Percentiles rank a stretch among this genome's conserved stretches.
These are phyloP conservation scores for Cephus sareptanus DNA, from an alignment of 2,888 invertebrate genomes.

Conservation along the genomic window DNA sequence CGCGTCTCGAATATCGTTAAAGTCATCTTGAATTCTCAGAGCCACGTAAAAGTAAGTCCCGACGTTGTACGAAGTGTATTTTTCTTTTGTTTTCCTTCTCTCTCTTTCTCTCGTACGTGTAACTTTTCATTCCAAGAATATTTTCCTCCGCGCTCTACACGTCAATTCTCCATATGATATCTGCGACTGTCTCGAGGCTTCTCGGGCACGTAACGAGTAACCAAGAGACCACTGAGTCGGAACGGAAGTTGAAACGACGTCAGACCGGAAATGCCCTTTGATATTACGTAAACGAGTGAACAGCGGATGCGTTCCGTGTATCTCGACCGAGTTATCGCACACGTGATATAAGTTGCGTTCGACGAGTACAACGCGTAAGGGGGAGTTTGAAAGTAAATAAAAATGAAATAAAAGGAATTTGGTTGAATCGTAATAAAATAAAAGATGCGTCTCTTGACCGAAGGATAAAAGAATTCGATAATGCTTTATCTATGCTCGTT, in stretches of 20 bases:
- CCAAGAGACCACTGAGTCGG: neutral
- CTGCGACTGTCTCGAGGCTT: neutral
- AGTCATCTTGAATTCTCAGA: neutral
- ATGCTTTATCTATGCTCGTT: neutral
- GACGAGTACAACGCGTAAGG: neutral
- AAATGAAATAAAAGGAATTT: neutral
- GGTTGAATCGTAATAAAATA: neutral
- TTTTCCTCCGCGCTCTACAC: neutral
- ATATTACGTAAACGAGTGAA: conserved; percentile 33
- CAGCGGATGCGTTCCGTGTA: conserved; percentile 2
- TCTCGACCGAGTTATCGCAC: neutral
- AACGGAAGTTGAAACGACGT: conserved; percentile 31
- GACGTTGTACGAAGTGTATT: neutral
- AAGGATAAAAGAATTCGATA: neutral
- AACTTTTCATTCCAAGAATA: neutral
- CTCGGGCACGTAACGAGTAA: neutral
- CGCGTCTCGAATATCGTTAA: neutral
- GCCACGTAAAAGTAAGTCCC: neutral
- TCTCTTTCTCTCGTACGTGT: neutral
- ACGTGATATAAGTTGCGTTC: neutral
- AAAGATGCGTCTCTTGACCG: neutral
- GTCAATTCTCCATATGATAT: neutral
- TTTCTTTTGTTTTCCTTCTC: neutral
- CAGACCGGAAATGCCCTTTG: conserved; percentile 37
- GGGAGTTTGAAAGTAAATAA: neutral